Evolutionary conservation across 2,888 invertebrate species (phyloP).

Genomic region (Phyllotreta cruciferae): DNA sequence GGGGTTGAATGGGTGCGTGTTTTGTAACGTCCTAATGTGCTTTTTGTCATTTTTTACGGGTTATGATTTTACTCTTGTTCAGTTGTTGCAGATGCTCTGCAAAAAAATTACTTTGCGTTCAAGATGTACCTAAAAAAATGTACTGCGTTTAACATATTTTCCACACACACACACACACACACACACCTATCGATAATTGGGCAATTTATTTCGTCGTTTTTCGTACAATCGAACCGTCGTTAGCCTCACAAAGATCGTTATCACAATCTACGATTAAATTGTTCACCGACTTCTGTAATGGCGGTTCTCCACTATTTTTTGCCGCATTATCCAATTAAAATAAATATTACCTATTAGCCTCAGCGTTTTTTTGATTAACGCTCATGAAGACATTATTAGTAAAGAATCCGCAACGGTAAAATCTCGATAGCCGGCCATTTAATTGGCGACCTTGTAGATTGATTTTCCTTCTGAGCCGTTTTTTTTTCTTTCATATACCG

Average conservation of each 20-base stretch:
- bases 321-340: conserved; percentile 31
- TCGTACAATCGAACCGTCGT: too few relatives aligned
- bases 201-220: too few relatives aligned
- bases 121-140: neutral
- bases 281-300: conserved; percentile 9
- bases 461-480: conserved; percentile 8
- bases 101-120: neutral
- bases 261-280: conserved; percentile 14
- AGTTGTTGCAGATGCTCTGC: conserved; percentile 16
- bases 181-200: too few relatives aligned
- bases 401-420: conserved; percentile 31
- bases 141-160: too few relatives aligned
- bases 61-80: conserved; percentile 30
- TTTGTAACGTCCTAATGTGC: conserved; percentile 34
- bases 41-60: conserved; percentile 40
- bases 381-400: conserved; percentile 34
- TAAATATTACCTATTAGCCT: conserved; percentile 25
- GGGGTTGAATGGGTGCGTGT: conserved; percentile 37
- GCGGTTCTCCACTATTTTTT: conserved; percentile 15
- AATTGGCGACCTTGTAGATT: conserved; percentile 24
- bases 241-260: conserved; percentile 3
- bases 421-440: conserved; percentile 22
- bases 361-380: conserved; percentile 14
- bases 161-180: too few relatives aligned
- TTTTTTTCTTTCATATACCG: conserved; percentile 15